Conservation (phyloP, 2,888 invertebrate species). For the Nephrotoma flavescens region DNA sequence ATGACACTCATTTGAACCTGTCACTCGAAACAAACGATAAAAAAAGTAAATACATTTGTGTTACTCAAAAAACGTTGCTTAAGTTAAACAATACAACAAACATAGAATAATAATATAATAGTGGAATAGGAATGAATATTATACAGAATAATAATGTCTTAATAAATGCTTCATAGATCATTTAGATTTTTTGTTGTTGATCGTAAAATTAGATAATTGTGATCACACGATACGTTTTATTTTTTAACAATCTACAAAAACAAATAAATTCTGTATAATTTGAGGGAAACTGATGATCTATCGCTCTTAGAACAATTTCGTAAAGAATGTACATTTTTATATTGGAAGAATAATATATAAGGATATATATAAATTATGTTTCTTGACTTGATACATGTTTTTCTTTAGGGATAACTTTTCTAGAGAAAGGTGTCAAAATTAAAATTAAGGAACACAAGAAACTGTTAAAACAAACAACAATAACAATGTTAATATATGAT, state of each 20-base stretch:
- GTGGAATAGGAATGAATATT: not conserved
- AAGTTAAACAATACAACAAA: not conserved
- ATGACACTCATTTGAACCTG: conserved; percentile 6
- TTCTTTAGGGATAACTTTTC: not conserved
- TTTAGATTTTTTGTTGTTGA: not conserved
- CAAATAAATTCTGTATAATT: not conserved
- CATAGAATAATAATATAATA: not conserved
- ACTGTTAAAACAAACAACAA: not conserved
- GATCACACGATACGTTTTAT: not conserved
- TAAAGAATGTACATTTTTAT: not conserved
- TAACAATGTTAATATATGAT: not conserved
- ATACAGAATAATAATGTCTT: conserved; percentile 5
- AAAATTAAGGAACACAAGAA: not conserved
- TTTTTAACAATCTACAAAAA: not conserved
- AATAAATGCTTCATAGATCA: conserved; percentile 6
- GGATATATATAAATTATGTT: not conserved
- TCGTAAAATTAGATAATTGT: not conserved
- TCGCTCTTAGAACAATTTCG: not conserved
- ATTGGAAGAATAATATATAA: not conserved
- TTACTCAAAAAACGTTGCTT: not conserved
- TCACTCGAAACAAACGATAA: conserved; percentile 4
- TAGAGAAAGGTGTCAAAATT: conserved; percentile 1
- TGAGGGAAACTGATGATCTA: not conserved
- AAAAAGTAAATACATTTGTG: not conserved
- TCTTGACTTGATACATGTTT: not conserved